A percentile compares a stretch with the other conserved stretches of the same genome.
These are phyloP conservation scores for Apostichopus californicus DNA, from an alignment of 35 echinoderm and acorn worm genomes.

Conservation along the genomic window DNA sequence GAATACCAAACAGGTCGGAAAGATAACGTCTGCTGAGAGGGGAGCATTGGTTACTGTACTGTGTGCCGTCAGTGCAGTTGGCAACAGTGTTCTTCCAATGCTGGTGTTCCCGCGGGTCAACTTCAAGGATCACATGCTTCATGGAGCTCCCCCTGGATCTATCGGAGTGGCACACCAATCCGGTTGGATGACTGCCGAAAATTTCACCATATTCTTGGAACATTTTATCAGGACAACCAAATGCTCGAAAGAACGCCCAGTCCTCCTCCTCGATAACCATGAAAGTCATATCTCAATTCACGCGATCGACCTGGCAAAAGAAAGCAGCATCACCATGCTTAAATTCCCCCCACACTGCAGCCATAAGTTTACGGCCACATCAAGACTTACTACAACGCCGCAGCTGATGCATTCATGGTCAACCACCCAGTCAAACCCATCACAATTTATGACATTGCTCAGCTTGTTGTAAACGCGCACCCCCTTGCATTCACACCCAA, in stretches of 20 bases:
- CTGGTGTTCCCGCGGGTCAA: constrained; percentile 67
- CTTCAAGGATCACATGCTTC: constrained; percentile 56
- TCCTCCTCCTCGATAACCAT: constrained; percentile 42
- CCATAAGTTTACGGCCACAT: constrained; percentile 40
- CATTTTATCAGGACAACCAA: constrained; percentile 39
- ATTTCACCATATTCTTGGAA: neutral
- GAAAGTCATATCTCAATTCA: constrained; percentile 27
- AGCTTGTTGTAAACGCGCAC: neutral
- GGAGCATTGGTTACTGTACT: constrained; percentile 67
- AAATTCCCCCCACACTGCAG: constrained; percentile 63
- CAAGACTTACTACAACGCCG: neutral
- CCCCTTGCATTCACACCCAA: constrained; percentile 10
- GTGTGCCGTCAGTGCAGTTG: constrained; percentile 57
- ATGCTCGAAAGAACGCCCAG: constrained; percentile 13
- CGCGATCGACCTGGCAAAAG: constrained; percentile 33
- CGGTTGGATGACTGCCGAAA: constrained; percentile 42
- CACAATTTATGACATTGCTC: constrained; percentile 34
- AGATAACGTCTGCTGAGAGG: constrained; percentile 73
- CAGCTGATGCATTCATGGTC: neutral
- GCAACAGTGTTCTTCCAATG: constrained; percentile 48
- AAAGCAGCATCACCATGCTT: constrained; percentile 44
- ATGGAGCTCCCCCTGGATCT: constrained; percentile 2
- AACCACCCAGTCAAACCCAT: constrained; percentile 16
- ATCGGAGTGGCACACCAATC: neutral
- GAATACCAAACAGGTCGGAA: constrained; percentile 58